Conservation (phyloP, 2,113 vertebrate species). For the Corythoichthys intestinalis region DNA sequence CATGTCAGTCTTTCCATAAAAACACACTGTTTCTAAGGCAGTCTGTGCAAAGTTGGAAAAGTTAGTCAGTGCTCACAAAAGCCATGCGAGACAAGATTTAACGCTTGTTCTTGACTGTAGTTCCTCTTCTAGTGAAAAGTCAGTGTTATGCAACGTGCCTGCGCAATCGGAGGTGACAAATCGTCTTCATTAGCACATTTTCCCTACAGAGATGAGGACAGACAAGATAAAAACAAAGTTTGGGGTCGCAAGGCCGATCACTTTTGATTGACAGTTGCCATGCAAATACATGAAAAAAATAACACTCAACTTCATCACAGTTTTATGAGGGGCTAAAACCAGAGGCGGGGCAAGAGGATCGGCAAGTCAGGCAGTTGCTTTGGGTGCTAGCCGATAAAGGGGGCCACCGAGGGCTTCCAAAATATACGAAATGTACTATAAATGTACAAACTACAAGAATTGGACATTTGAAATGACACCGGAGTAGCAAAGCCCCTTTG, state of each 20-base stretch:
- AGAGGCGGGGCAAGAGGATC: too few species aligned
- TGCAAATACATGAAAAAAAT: too few species aligned
- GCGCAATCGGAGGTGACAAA: background rate
- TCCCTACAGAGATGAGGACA: background rate
- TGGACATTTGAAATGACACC: too few species aligned
- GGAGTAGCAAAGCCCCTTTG: too few species aligned
- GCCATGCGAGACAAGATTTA: background rate
- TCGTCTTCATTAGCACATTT: background rate
- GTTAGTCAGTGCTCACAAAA: background rate
- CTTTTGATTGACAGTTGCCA: background rate
- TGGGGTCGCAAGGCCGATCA: background rate
- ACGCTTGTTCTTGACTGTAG: background rate
- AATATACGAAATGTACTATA: too few species aligned
- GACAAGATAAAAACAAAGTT: background rate
- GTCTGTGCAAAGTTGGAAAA: background rate
- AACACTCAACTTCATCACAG: too few species aligned
- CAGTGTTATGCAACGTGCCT: background rate
- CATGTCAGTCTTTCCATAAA: slow-evolving; percentile 1
- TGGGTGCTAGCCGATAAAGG: too few species aligned
- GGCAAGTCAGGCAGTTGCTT: too few species aligned
- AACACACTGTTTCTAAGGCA: background rate
- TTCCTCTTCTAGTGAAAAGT: background rate
- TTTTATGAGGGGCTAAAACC: too few species aligned
- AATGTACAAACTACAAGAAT: too few species aligned
- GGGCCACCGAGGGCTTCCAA: too few species aligned